Evolutionary conservation across 2,888 invertebrate genomes (phyloP).

Genomic region (Sarcophaga variegata): DNA sequence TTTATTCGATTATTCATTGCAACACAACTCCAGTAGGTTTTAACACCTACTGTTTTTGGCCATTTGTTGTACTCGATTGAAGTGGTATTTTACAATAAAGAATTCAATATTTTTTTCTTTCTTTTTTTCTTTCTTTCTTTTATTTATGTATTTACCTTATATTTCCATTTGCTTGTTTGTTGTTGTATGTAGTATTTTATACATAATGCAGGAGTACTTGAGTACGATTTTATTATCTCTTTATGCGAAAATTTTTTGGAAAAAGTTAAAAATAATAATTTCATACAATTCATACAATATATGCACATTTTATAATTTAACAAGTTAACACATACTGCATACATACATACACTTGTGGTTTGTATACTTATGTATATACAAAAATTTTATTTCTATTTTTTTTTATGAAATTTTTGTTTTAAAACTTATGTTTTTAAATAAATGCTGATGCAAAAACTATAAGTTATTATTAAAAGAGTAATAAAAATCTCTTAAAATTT

Average conservation of each 20-base stretch:
- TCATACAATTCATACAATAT: conserved; percentile 28
- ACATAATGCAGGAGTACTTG: conserved; percentile 3
- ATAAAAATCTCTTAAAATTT: not conserved
- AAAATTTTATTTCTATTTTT: no score
- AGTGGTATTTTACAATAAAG: not conserved
- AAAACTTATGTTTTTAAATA: no score
- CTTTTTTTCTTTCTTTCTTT: not conserved
- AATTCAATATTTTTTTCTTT: not conserved
- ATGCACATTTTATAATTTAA: conserved; percentile 13
- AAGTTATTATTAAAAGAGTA: not conserved
- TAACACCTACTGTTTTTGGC: not conserved
- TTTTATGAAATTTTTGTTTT: no score
- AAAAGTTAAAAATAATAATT: conserved; percentile 4
- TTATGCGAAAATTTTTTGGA: not conserved
- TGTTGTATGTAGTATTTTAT: no score
- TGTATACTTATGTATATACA: no score
- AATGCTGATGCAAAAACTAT: no score
- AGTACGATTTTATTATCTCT: not conserved
- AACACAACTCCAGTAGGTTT: not conserved
- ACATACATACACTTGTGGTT: no score
- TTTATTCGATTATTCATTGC: not conserved
- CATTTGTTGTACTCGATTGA: not conserved
- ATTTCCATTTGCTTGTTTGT: conserved; percentile 8
- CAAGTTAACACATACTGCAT: not conserved
- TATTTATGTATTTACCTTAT: conserved; percentile 13